A percentile compares a stretch with the other conserved stretches of the same genome.
phyloP scores from a whole-genome alignment of 2,888 invertebrate species.

The Tenthredo mesomela region DNA sequence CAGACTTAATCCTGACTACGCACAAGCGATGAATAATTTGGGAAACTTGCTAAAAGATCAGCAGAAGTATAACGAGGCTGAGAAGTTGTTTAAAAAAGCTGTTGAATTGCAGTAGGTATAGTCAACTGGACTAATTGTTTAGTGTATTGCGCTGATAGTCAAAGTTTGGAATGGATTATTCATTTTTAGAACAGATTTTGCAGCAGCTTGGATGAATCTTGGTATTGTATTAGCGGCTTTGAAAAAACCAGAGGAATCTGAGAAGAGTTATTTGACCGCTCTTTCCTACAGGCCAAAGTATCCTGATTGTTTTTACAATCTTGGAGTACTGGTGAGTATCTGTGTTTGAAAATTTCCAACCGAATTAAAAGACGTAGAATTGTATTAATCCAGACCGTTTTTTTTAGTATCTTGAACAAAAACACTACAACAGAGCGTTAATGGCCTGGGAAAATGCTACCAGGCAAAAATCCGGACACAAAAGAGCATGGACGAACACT shows the following conservation, averaged over 20 bases:
- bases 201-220: constrained; percentile 99
- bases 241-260: constrained; percentile 86
- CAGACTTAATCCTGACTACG: constrained; percentile 89
- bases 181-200: constrained; percentile 87
- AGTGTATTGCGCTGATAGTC: not conserved
- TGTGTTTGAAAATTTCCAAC: constrained; percentile 14
- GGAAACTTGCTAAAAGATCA: constrained; percentile 91
- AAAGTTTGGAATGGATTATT: not conserved
- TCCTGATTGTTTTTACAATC: constrained; percentile 96
- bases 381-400: constrained; percentile 14
- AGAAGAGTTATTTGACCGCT: constrained; percentile 90
- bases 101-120: constrained; percentile 84
- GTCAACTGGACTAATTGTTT: not conserved
- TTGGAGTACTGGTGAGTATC: constrained; percentile 91
- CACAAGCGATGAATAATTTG: constrained; percentile 96
- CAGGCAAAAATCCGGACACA: constrained; percentile 87
- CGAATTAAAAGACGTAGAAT: constrained; percentile 1
- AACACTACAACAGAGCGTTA: constrained; percentile 87
- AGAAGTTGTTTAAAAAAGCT: constrained; percentile 86
- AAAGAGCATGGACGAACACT: constrained; percentile 95
- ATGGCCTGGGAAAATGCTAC: constrained; percentile 92
- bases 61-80: constrained; percentile 85
- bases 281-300: constrained; percentile 88
- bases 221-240: constrained; percentile 93
- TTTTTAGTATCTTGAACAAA: constrained; percentile 88